Evolutionary conservation across 2,113 vertebrate species (phyloP).

Genomic region (Rhinogobius similis): DNA sequence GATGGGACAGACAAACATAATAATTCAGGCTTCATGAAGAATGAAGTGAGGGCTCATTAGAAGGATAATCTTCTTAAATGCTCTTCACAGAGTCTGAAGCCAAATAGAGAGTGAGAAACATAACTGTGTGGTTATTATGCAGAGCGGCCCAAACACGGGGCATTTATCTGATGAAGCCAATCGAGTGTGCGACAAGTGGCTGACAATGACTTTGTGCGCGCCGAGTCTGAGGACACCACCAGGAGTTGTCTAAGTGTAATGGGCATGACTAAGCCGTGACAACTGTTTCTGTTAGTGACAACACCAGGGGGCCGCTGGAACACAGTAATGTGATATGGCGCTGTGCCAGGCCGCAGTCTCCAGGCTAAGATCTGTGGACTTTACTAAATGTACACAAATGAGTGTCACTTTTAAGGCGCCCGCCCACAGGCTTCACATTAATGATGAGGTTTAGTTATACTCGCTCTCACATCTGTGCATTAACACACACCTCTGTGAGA

Average conservation of each 20-base stretch:
- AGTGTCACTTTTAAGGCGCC: slow-evolving; percentile 70
- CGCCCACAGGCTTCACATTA: slow-evolving; percentile 54
- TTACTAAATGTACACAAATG: slow-evolving; percentile 73
- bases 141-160: slow-evolving; percentile 18
- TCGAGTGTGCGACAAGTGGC: slow-evolving; percentile 27
- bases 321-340: slow-evolving; percentile 63
- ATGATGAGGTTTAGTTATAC: slow-evolving; percentile 61
- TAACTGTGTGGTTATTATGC: slow-evolving; percentile 31
- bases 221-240: slow-evolving; percentile 49
- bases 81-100: slow-evolving; percentile 16
- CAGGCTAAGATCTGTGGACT: slow-evolving; percentile 65
- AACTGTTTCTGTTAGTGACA: slow-evolving; percentile 68
- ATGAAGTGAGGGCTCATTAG: slow-evolving; percentile 35
- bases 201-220: slow-evolving; percentile 56
- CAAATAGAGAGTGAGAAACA: slow-evolving; percentile 31
- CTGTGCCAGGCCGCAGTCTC: slow-evolving; percentile 53
- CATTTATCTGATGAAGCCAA: slow-evolving; percentile 49
- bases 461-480: slow-evolving; percentile 30
- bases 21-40: slow-evolving; percentile 33
- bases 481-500: slow-evolving; percentile 34
- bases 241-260: slow-evolving; percentile 62
- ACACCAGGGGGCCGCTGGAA: slow-evolving; percentile 59
- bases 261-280: slow-evolving; percentile 64
- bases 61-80: slow-evolving; percentile 25
- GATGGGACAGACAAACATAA: slow-evolving; percentile 43